These are phyloP conservation scores for Coendou prehensilis DNA, from an alignment of 2,797 vertebrate species.

Conservation along the genomic window DNA sequence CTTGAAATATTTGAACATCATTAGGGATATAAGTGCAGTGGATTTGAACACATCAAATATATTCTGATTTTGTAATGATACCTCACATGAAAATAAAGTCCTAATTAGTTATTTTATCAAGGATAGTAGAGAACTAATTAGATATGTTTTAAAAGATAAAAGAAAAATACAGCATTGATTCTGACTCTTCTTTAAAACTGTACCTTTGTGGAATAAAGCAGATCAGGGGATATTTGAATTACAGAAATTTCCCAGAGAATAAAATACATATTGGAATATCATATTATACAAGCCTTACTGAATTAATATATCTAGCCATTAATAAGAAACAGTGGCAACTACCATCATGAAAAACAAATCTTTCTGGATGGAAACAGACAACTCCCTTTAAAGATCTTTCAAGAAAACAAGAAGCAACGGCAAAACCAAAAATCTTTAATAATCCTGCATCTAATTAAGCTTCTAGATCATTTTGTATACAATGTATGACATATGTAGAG, in stretches of 20 bases:
- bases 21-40: background rate
- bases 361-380: background rate
- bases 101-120: background rate
- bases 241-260: constrained; percentile 9
- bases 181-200: background rate
- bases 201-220: background rate
- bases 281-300: background rate
- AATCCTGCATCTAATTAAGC: background rate
- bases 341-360: background rate
- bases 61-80: background rate
- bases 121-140: background rate
- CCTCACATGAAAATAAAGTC: background rate
- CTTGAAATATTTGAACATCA: background rate
- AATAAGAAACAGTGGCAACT: background rate
- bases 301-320: background rate
- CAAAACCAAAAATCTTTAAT: background rate
- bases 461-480: background rate
- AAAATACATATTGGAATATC: background rate
- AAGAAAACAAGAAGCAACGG: background rate
- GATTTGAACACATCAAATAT: constrained; percentile 5
- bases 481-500: background rate
- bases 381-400: background rate
- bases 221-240: background rate
- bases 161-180: background rate
- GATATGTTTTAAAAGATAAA: background rate